A percentile compares a stretch with the other conserved stretches of the same genome.
phyloP scores from a whole-genome alignment of 2,113 vertebrate species.

The Leptocoma aspasia region DNA sequence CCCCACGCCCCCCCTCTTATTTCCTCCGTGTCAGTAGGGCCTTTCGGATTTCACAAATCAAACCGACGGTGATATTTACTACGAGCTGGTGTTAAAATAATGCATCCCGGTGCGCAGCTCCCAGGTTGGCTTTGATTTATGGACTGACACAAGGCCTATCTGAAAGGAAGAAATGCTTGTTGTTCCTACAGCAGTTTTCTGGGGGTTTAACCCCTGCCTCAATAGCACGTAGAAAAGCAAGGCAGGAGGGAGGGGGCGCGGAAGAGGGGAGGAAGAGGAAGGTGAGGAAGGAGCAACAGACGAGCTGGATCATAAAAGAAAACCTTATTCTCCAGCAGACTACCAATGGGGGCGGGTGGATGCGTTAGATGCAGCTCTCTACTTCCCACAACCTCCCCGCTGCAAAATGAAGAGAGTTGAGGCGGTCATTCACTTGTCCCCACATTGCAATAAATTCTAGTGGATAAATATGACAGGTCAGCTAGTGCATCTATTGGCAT shows the following conservation, averaged over 20 bases:
- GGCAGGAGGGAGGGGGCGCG: background rate
- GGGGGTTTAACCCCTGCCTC: conserved; percentile 40
- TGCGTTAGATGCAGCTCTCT: background rate
- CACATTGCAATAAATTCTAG: conserved; percentile 29
- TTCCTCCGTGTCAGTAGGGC: conserved; percentile 10
- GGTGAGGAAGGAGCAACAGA: background rate
- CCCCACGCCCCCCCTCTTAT: background rate
- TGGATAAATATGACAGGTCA: background rate
- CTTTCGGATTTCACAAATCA: conserved; percentile 68
- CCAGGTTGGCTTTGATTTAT: conserved; percentile 69
- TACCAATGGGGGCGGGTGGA: background rate
- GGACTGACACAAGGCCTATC: conserved; percentile 63
- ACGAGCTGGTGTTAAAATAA: conserved; percentile 66
- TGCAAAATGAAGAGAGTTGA: background rate
- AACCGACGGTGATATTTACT: conserved; percentile 65
- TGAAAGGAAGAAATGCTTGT: conserved; percentile 58
- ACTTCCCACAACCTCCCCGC: background rate
- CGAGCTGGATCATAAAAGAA: background rate
- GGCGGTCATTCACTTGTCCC: conserved; percentile 7
- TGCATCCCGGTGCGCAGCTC: conserved; percentile 47
- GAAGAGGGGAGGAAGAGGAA: background rate
- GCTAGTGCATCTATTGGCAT: background rate
- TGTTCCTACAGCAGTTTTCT: conserved; percentile 55
- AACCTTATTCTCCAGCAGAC: background rate
- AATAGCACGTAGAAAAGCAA: background rate